These are phyloP conservation scores for Rhynchotus rufescens DNA, from an alignment of 2,797 vertebrate species.

Conservation along the genomic window DNA sequence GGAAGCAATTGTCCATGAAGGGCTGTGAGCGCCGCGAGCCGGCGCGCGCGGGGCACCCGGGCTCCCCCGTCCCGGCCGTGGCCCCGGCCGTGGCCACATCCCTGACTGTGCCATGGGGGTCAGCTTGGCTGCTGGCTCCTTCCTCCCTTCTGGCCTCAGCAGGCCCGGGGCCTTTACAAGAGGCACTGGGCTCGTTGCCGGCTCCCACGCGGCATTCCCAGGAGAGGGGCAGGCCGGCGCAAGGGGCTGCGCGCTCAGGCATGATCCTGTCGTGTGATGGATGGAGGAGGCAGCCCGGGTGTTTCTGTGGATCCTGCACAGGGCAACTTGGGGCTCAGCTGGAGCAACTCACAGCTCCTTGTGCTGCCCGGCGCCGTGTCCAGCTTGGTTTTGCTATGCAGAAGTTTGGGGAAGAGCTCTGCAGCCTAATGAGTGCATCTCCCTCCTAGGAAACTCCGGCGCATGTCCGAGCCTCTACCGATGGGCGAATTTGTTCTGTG, in stretches of 20 bases:
- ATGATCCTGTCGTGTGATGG: not conserved
- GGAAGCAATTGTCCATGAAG: not conserved
- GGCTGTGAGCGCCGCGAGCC: not conserved
- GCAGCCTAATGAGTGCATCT: fast-evolving
- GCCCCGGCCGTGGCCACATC: not conserved
- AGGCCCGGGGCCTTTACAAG: not conserved
- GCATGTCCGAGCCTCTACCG: not conserved
- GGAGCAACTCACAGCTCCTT: fast-evolving
- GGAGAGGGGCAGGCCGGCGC: not conserved
- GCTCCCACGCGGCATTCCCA: not conserved
- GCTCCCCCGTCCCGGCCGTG: not conserved
- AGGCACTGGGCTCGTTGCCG: fast-evolving
- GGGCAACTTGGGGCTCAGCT: not conserved
- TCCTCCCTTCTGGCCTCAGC: not conserved
- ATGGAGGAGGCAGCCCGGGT: not conserved
- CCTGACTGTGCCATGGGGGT: fast-evolving
- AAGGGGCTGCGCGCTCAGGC: fast-evolving
- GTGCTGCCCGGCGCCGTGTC: not conserved
- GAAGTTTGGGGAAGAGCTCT: not conserved
- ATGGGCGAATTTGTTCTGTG: constrained; percentile 43
- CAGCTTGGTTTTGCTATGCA: not conserved
- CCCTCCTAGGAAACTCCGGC: not conserved
- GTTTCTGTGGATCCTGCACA: too few species aligned
- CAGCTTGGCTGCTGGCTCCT: fast-evolving
- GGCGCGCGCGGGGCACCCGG: fast-evolving